phyloP scores from a whole-genome alignment of 1,140 invertebrate species.

The Eupeodes corollae region DNA sequence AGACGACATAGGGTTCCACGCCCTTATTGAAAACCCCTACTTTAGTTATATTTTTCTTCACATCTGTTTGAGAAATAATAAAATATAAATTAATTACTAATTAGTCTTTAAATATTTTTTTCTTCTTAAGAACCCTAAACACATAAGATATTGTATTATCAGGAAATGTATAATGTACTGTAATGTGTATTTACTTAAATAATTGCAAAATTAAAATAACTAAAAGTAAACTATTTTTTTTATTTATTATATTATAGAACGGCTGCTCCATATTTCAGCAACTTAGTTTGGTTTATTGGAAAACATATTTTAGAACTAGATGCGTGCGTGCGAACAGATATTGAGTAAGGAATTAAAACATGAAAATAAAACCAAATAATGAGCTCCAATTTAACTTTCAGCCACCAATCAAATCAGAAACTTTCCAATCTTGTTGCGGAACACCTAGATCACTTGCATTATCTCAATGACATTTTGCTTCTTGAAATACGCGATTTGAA shows the following conservation, averaged over 20 bases:
- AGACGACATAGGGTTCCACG: too few relatives aligned
- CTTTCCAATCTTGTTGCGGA: constrained; percentile 91
- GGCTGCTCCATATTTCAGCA: constrained; percentile 94
- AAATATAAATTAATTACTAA: too few relatives aligned
- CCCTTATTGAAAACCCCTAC: too few relatives aligned
- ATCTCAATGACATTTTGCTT: constrained; percentile 92
- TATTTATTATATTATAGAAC: too few relatives aligned
- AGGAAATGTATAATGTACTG: too few relatives aligned
- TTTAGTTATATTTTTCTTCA: too few relatives aligned
- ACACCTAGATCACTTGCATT: constrained; percentile 95
- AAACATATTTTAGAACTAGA: constrained; percentile 96
- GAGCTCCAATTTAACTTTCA: constrained; percentile 39
- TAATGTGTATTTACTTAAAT: too few relatives aligned
- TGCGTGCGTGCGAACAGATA: constrained; percentile 85
- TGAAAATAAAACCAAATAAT: background rate
- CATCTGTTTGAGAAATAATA: too few relatives aligned
- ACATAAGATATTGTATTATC: too few relatives aligned
- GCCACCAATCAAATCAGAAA: constrained; percentile 81
- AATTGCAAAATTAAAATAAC: too few relatives aligned
- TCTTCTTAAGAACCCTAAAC: too few relatives aligned
- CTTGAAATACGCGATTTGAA: constrained; percentile 88
- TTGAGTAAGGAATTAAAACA: constrained; percentile 61
- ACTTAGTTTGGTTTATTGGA: constrained; percentile 98
- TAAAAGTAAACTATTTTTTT: constrained; percentile 5
- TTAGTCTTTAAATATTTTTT: too few relatives aligned